Base-by-base conservation (phyloP, 2,797 vertebrate genomes). In the Girardinus metallicus region DNA sequence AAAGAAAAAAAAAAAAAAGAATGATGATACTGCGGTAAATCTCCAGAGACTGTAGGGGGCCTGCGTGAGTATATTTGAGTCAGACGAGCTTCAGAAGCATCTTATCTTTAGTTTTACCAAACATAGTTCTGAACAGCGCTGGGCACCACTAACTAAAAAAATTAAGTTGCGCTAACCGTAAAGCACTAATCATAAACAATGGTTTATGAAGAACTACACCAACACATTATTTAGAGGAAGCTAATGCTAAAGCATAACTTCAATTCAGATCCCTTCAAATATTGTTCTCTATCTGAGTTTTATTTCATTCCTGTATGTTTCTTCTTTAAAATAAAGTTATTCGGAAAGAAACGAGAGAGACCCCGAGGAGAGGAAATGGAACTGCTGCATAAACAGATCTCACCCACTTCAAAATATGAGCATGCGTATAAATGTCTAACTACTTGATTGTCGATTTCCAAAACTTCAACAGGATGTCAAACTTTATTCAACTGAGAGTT, bases 21-120 rank as follows among this genome's bases (percentile, higher is more conserved):
- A 39, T 44, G 15, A 13, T 31, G 41, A 78, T 9, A 26, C 0
- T 15, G 80, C 75, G 4, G 46, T 79, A 8, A 78, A 43, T 76
- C 11, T 2, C 49, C 47, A 29, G 60, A 68, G 53, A n/a, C 87
- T 88, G 60, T 82, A 80, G 80, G 74, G 74, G 78, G 74, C 7
- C 16, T 64, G 1, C 39, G 31, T 73, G 60, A 83, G 68, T 73
- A 55, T 8, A 76, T 47, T 18, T 21, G 71, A 80, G 7, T n/a
- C 31, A 1, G 0, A 36, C 43, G 29, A 70, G 18, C n/a, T 41
- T 29, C 39, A 18, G 34, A 39, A 66, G 34, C 21, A 23, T 64
- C 15, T 23, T 23, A 39, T 23, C 34, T 66, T 66, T 23, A 39
- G 15, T 39, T 66, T 66, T 5, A 66, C 34, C 18, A 36, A 41